Percentiles rank a stretch among this genome's conserved stretches.
phyloP scores from a whole-genome alignment of 2,797 vertebrate genomes.

The Sebastes glaucus region DNA sequence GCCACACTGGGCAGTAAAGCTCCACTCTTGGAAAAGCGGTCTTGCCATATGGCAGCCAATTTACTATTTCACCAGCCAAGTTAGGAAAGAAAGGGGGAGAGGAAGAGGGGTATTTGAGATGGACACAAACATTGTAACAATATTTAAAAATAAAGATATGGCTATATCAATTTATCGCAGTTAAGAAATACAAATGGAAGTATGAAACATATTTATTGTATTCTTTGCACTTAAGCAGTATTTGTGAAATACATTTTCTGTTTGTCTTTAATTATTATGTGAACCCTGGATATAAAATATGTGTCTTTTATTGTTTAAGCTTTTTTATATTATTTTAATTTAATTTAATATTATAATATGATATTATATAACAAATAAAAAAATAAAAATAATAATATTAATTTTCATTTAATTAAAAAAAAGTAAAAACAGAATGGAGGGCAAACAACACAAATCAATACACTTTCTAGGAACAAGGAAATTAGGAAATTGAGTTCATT shows the following conservation, averaged over 20 bases:
- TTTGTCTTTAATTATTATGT: not conserved
- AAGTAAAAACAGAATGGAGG: not conserved
- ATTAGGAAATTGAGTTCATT: not conserved
- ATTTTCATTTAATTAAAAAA: not conserved
- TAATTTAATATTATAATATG: not conserved
- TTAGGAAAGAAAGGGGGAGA: conserved; percentile 16
- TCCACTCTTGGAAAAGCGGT: conserved; percentile 52
- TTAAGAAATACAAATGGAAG: not conserved
- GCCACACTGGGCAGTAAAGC: conserved; percentile 57
- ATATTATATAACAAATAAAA: not conserved
- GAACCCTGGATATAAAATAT: not conserved
- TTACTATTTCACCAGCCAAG: conserved; percentile 65
- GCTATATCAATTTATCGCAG: not conserved
- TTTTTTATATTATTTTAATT: not conserved
- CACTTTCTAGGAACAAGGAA: not conserved
- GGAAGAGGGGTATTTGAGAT: not conserved
- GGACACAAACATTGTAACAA: not conserved
- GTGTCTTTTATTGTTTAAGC: not conserved
- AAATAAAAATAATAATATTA: not conserved
- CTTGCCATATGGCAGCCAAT: conserved; percentile 78
- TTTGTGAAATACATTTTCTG: not conserved
- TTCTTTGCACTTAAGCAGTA: not conserved
- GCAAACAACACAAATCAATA: not conserved
- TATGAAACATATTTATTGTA: not conserved
- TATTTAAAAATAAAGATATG: not conserved